Evolutionary conservation across 2,797 vertebrate genomes (phyloP), one percentile per base, ranked within the genome.

Genomic region (Limnodromus scolopaceus): DNA sequence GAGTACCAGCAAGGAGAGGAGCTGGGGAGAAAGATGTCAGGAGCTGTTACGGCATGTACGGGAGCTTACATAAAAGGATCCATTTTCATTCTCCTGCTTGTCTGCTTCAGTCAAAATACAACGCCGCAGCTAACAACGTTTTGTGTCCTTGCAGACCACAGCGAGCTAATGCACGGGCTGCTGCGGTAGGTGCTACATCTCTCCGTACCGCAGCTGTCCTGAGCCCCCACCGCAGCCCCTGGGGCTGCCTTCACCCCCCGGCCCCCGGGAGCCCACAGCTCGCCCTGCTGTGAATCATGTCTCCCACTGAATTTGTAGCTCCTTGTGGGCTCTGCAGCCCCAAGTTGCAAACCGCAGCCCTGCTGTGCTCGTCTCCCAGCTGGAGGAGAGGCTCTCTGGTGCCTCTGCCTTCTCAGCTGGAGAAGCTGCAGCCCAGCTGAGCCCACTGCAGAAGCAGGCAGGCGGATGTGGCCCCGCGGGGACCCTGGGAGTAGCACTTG

Each of bases 61-160:
- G 19, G 60, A 87, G 69, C 91, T 94, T 65, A 48, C 36, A 38
- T 86, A 78, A 91, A 95, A 30, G 92, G 92, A 92, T 94, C 92
- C 87, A 72, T 92, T 96, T 95, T 91, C 87, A 84, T 94, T 78
- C 45, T 72, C 65, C 76, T 81, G 87, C 94, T 71, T 91, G 91
- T 91, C 94, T 92, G 87, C 95, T 91, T 89, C 94, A 81, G 91
- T 93, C 92, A 89, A 84, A 94, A 84, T 6, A 75, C 68, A 57
- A 28, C 0, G 16, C 96, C 87, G 2, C 91, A 90, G 91, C 82
- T 71, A 2, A 7, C 38, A 25, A 27, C 4, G 25, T 11, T 69
- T 32, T 30, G 81, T 79, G 89, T 87, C 81, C n/a, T 9, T 28
- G 46, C 91, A 2, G 57, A 87, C 93, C 81, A n/a, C 95, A 93